Evolutionary conservation across 2,888 invertebrate species (phyloP), one percentile per base, ranked within the genome.

Genomic region (Trachelus stipa): DNA sequence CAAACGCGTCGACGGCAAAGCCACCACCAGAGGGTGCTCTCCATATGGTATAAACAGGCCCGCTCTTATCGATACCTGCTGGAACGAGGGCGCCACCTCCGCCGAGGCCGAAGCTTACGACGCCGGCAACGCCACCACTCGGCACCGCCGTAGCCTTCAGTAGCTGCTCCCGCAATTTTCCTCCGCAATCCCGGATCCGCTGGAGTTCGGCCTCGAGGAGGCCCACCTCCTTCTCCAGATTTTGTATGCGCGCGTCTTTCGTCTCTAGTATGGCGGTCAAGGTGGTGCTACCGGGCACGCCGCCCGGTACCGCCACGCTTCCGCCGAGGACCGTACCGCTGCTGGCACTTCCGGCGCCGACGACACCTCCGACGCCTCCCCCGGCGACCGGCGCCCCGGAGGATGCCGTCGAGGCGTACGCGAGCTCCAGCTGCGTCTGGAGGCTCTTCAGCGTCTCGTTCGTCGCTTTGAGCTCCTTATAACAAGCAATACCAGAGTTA

Each of bases 181-280:
- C 91, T 12, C 91, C 90, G 84, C 90, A 89, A 77, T 93, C 93
- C 81, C 93, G 92, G 83, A 93, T 92, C 79, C 94, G 93, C 84
- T 93, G 93, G 92, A 97, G 93, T 93, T 96, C 96, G 92, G 94
- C 93, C 93, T 97, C 97, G 91, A 97, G 94, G 91, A 96, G 93
- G 87, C 94, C 94, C 87, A 97, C 94, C 92, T 97, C 96, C 88
- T 95, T 95, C 94, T 98, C 97, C 92, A 98, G 94, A 84, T 96
- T 96, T 90, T 95, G 94, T 92, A 97, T 97, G 92, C 97, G 94
- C 89, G 96, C 96, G 92, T 97, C 97, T 95, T 97, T 95, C 88
- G 96, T 96, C 93, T 96, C 96, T 93, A 96, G 94, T 92, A 96
- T 95, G 88, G 96, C 95, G 87, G 95, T 95, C 92, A 96, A 94